A percentile compares a stretch with the other conserved stretches of the same genome.
These are phyloP conservation scores for Pseudochaenichthys georgianus DNA, from an alignment of 2,797 vertebrate genomes.

Conservation along the genomic window DNA sequence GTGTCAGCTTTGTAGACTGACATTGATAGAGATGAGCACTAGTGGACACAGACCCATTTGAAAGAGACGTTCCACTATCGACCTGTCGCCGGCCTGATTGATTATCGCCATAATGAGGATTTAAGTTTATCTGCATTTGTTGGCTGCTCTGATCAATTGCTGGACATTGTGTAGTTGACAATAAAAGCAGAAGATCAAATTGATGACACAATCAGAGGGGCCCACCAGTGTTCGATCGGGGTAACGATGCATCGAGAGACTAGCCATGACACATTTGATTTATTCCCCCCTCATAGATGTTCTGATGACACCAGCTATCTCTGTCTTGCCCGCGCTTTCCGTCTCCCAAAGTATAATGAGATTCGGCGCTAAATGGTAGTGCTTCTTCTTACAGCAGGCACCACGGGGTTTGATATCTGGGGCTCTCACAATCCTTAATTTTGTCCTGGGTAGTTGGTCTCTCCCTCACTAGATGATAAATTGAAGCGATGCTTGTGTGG, in stretches of 20 bases:
- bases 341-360: slow-evolving; percentile 78
- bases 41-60: slow-evolving; percentile 61
- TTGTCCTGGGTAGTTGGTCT: slow-evolving; percentile 82
- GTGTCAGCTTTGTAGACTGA: slow-evolving; percentile 42
- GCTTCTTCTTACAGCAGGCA: slow-evolving; percentile 78
- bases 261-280: slow-evolving; percentile 80
- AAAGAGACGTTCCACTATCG: slow-evolving; percentile 72
- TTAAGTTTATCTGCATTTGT: slow-evolving; percentile 81
- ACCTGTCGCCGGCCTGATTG: slow-evolving; percentile 75
- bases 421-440: slow-evolving; percentile 85
- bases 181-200: slow-evolving; percentile 85
- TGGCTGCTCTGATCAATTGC: slow-evolving; percentile 79
- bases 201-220: slow-evolving; percentile 78
- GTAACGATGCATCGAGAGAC: slow-evolving; percentile 75
- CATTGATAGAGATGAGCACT: slow-evolving; percentile 69
- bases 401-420: slow-evolving; percentile 84
- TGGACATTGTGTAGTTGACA: slow-evolving; percentile 84
- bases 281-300: slow-evolving; percentile 80
- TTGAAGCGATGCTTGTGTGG: slow-evolving; percentile 83
- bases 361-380: slow-evolving; percentile 82
- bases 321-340: slow-evolving; percentile 45
- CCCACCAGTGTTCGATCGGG: slow-evolving; percentile 74
- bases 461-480: slow-evolving; percentile 84
- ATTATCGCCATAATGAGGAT: slow-evolving; percentile 83
- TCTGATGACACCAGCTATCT: slow-evolving; percentile 79